These are phyloP conservation scores for Ostrea edulis DNA, from an alignment of 1,140 invertebrate genomes.

Conservation along the genomic window DNA sequence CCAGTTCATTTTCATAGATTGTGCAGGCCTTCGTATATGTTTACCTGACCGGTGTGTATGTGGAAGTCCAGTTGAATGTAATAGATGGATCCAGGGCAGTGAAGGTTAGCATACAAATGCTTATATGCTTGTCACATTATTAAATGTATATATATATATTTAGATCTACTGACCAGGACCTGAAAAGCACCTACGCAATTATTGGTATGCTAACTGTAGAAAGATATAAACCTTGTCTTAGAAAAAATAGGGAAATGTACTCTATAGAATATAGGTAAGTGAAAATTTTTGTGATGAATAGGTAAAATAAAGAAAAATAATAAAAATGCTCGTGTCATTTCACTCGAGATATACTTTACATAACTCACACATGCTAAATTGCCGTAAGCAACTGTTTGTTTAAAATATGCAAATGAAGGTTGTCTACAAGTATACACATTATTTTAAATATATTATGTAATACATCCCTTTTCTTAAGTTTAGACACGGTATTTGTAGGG, in stretches of 20 bases:
- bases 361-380: background rate
- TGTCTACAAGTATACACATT: background rate
- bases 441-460: too few species aligned
- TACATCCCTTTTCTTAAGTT: too few species aligned
- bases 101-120: background rate
- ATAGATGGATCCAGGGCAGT: background rate
- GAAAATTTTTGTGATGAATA: too few species aligned
- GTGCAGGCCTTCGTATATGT: too few species aligned
- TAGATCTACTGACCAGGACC: too few species aligned
- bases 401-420: constrained; percentile 13
- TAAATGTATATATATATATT: background rate
- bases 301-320: too few species aligned
- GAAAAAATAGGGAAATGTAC: background rate
- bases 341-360: background rate
- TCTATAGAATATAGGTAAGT: too few species aligned
- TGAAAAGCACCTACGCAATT: background rate
- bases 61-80: background rate
- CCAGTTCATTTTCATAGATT: too few species aligned
- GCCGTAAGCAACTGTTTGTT: background rate
- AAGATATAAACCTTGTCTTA: background rate
- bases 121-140: background rate
- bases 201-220: background rate
- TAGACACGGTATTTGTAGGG: too few species aligned
- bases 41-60: too few species aligned
- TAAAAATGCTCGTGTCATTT: background rate